Conservation (phyloP, 1,140 invertebrate species). For the Drosophila sproati region DNA sequence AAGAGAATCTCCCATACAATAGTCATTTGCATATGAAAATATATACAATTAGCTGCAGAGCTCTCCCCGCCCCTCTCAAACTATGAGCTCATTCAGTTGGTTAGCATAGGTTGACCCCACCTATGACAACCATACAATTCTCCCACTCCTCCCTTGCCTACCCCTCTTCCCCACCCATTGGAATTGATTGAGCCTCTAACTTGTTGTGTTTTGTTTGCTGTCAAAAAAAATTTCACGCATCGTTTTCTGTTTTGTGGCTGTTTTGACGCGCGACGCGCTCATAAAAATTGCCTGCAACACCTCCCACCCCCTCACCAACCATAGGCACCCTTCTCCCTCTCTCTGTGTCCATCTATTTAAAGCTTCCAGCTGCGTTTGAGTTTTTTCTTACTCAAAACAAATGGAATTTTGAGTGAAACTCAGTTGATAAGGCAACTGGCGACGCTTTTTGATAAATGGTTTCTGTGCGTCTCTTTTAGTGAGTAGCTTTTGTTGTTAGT, state of each 20-base stretch:
- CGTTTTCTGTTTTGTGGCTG: slow-evolving; percentile 48
- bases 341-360: background rate
- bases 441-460: slow-evolving; percentile 68
- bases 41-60: slow-evolving; percentile 31
- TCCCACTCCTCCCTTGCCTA: background rate
- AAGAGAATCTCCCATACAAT: slow-evolving; percentile 15
- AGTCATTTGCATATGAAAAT: slow-evolving; percentile 45
- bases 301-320: background rate
- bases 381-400: slow-evolving; percentile 71
- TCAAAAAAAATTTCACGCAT: slow-evolving; percentile 72
- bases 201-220: slow-evolving; percentile 73
- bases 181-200: slow-evolving; percentile 39
- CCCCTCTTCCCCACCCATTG: background rate
- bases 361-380: slow-evolving; percentile 40
- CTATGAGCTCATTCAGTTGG: slow-evolving; percentile 58
- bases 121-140: too few relatives aligned
- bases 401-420: slow-evolving; percentile 55
- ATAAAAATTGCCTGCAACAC: slow-evolving; percentile 27
- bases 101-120: slow-evolving; percentile 19
- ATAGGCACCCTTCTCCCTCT: background rate
- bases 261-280: slow-evolving; percentile 5
- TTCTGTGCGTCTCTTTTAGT: slow-evolving; percentile 31
- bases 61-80: background rate
- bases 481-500: slow-evolving; percentile 49
- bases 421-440: slow-evolving; percentile 67